Percentiles rank a stretch among this genome's conserved stretches.
Conservation (phyloP, 2,113 vertebrate genomes). For the Alexandromys fortis region DNA sequence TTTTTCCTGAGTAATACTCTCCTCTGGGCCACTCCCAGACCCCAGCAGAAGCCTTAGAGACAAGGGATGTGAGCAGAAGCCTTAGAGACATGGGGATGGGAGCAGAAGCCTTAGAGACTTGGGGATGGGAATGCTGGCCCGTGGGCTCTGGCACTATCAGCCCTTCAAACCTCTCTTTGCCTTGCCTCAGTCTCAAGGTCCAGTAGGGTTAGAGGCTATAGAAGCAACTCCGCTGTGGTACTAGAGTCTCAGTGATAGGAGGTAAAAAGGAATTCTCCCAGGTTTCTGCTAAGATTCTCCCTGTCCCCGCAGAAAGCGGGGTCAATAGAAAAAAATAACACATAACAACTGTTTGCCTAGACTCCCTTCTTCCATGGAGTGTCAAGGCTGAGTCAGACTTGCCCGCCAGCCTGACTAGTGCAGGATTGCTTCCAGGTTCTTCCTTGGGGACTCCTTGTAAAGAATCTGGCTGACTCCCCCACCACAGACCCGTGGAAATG, state of each 20-base stretch:
- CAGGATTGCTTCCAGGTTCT: neutral
- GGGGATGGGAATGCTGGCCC: neutral
- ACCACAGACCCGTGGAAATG: neutral
- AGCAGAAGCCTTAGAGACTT: neutral
- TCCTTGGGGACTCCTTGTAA: neutral
- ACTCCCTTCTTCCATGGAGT: neutral
- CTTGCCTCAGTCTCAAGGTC: neutral
- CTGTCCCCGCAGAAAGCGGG: neutral
- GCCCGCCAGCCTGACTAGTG: neutral
- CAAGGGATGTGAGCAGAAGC: neutral
- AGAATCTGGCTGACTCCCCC: neutral
- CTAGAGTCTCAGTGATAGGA: neutral
- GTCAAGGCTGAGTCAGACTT: neutral
- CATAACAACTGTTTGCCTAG: neutral
- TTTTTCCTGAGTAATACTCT: neutral
- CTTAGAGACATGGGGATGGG: neutral
- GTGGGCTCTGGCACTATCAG: neutral
- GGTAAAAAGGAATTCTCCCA: neutral
- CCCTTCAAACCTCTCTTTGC: neutral
- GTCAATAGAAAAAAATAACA: neutral
- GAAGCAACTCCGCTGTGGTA: neutral
- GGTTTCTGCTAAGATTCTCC: conserved; percentile 18
- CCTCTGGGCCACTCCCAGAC: neutral
- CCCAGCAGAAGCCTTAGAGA: neutral
- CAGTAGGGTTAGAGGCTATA: neutral